These are phyloP conservation scores for Apocrypta bakeri DNA, from an alignment of 1,140 invertebrate genomes.

Conservation along the genomic window DNA sequence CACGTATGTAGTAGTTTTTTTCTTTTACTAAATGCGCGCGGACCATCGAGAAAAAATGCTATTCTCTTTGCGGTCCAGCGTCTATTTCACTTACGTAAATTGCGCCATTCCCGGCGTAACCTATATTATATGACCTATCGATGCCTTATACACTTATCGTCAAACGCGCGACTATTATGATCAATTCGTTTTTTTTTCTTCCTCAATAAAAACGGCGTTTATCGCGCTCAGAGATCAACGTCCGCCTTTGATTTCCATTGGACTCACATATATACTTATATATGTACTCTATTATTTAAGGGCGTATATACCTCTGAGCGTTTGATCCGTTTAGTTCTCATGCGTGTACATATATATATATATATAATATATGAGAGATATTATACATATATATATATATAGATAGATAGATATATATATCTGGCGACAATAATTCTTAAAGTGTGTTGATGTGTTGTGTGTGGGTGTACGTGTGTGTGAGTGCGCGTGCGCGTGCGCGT, in stretches of 20 bases:
- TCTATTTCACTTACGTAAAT: slow-evolving; percentile 21
- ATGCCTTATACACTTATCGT: slow-evolving; percentile 54
- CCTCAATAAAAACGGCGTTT: too few species aligned
- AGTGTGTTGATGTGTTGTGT: slow-evolving; percentile 36
- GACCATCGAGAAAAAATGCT: not conserved
- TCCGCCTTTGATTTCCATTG: not conserved
- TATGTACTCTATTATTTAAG: too few species aligned
- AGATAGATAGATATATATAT: too few species aligned
- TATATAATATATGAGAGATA: too few species aligned
- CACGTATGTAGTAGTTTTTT: slow-evolving; percentile 39
- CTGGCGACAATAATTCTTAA: slow-evolving; percentile 12
- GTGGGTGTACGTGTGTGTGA: slow-evolving; percentile 44
- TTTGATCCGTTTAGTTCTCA: not conserved
- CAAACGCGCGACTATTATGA: slow-evolving; percentile 54
- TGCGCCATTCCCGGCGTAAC: slow-evolving; percentile 29
- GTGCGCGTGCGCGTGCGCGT: slow-evolving; percentile 13
- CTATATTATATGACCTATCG: slow-evolving; percentile 55
- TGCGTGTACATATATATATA: too few species aligned
- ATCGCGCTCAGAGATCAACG: not conserved
- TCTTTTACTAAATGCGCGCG: not conserved
- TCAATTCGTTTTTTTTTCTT: not conserved
- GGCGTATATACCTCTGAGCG: slow-evolving; percentile 4
- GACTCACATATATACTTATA: too few species aligned
- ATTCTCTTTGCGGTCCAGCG: not conserved
- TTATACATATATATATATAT: too few species aligned